Conservation (phyloP, 2,113 vertebrate species). For the Phoxinus phoxinus region DNA sequence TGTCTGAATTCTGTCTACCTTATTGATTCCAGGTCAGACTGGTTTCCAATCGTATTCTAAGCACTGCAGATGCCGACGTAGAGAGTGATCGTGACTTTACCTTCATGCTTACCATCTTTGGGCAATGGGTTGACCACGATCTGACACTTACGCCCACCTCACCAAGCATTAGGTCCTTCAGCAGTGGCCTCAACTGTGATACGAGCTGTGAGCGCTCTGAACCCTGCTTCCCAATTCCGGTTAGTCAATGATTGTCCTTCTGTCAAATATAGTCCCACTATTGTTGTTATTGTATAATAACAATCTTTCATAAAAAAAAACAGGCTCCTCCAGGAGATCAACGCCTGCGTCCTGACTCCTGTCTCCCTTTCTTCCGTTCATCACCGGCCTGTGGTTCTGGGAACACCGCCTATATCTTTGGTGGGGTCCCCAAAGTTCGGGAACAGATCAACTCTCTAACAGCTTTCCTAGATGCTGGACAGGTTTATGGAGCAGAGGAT, state of each 20-base stretch:
- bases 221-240: slow-evolving; percentile 90
- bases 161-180: slow-evolving; percentile 79
- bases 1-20: not conserved
- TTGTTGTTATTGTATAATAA: not conserved
- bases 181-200: slow-evolving; percentile 75
- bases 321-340: slow-evolving; percentile 85
- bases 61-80: slow-evolving; percentile 73
- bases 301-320: not conserved
- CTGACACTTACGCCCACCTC: slow-evolving; percentile 81
- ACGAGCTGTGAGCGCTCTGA: slow-evolving; percentile 77
- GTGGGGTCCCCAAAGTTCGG: slow-evolving; percentile 62
- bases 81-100: slow-evolving; percentile 72
- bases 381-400: slow-evolving; percentile 74
- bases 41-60: slow-evolving; percentile 86
- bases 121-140: slow-evolving; percentile 90
- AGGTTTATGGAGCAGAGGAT: slow-evolving; percentile 75
- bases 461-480: slow-evolving; percentile 73
- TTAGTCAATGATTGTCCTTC: slow-evolving; percentile 55
- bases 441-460: slow-evolving; percentile 79
- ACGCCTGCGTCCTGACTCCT: slow-evolving; percentile 68
- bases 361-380: slow-evolving; percentile 84
- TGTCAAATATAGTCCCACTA: not conserved
- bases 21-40: slow-evolving; percentile 74
- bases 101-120: slow-evolving; percentile 85
- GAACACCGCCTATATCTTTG: slow-evolving; percentile 69